Conservation (phyloP, 1,140 invertebrate species). For the Monochamus saltuarius region DNA sequence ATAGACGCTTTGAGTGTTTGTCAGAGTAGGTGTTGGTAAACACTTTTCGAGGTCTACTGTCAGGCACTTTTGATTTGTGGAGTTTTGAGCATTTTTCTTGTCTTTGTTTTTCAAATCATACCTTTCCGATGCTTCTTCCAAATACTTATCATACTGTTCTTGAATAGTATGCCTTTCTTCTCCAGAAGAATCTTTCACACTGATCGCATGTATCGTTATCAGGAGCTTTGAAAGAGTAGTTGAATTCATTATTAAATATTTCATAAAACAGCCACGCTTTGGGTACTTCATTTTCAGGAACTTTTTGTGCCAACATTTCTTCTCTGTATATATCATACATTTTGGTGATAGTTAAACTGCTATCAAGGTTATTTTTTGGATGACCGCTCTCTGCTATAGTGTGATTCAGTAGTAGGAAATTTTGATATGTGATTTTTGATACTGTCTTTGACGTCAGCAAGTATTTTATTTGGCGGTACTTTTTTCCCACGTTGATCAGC, state of each 20-base stretch:
- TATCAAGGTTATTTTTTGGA: background rate
- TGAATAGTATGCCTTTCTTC: no score
- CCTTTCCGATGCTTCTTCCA: no score
- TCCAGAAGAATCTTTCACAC: no score
- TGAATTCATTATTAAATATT: no score
- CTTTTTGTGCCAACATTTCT: background rate
- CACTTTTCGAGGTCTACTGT: conserved; percentile 21
- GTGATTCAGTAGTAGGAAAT: conserved; percentile 7
- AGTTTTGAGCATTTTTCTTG: no score
- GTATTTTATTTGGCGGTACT: conserved; percentile 6
- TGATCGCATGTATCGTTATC: no score
- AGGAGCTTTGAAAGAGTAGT: no score
- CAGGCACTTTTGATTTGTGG: background rate
- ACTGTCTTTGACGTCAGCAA: background rate
- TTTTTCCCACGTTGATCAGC: no score
- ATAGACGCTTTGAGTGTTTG: conserved; percentile 24
- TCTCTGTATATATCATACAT: conserved; percentile 8
- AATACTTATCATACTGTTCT: no score
- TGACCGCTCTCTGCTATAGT: conserved; percentile 4
- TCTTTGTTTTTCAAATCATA: no score
- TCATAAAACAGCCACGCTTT: no score
- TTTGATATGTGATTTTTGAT: conserved; percentile 5
- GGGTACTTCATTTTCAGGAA: no score
- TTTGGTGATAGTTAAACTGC: conserved; percentile 9
- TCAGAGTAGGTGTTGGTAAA: conserved; percentile 20